Evolutionary conservation across 2,797 vertebrate species (phyloP), one percentile per base, ranked within the genome.

Genomic region (Pseudotriccus pelzelni): DNA sequence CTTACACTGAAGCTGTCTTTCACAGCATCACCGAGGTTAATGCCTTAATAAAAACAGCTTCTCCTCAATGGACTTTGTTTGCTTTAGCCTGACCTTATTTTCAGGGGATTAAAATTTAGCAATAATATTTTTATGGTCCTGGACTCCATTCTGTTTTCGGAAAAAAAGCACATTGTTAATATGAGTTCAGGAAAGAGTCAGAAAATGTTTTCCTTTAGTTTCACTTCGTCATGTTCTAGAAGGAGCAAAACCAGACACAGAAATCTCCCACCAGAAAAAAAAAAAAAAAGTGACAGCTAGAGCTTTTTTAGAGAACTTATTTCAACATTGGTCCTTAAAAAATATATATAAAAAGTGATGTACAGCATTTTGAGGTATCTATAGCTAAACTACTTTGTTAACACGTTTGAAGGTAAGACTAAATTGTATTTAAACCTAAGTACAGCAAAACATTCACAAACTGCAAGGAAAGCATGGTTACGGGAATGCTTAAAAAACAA

Each of bases 91-190:
- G 70, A 43, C 60, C 56, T 93, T 70, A 55, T 85, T 86, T 93
- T 73, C 58, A 83, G 43, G 21, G 32, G 64, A 46, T 83, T 82
- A 67, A 84, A 89, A 62, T 37, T 47, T 81, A 76, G 28, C 63
- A 92, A 55, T 55, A 95, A 67, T 79, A 67, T 90, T 94, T 87
- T 34, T 30, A n/a, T 47, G 44, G 37, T 74, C 75, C 77, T 93
- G 77, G 87, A 89, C 32, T 64, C 24, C 75, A 23, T 69, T 56
- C 27, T 77, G 75, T 67, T 93, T 94, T 84, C 0, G 7, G 56
- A 72, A 84, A 83, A 88, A 88, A 62, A 43, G 9, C 7, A 34
- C 1, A 3, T 64, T 56, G 24, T 80, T 84, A 84, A 25, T 12
- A 0, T n/a, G 77, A 75, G 17, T 81, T 85, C 50, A 83, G 53